Evolutionary conservation across 2,797 vertebrate species (phyloP).

Genomic region (Gouania willdenowi): DNA sequence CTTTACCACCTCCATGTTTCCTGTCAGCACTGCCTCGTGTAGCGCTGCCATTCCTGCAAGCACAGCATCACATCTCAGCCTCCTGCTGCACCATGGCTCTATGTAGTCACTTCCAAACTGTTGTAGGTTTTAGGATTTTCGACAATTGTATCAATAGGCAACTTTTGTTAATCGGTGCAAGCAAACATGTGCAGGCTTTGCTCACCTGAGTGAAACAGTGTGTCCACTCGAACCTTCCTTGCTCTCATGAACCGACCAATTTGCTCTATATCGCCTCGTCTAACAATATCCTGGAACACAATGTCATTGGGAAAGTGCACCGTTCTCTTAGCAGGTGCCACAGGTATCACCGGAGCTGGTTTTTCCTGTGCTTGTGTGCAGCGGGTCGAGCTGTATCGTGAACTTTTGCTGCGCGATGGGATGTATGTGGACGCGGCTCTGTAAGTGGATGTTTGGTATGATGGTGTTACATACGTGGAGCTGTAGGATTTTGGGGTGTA

Average conservation of each 20-base stretch:
- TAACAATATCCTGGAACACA: conserved; percentile 90
- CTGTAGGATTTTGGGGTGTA: conserved; percentile 58
- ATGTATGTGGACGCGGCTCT: conserved; percentile 46
- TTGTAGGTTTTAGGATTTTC: no score
- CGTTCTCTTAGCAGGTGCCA: conserved; percentile 63
- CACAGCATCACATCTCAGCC: conserved; percentile 2
- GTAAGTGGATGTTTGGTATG: conserved; percentile 45
- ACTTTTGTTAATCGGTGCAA: no score
- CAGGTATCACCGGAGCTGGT: conserved; percentile 43
- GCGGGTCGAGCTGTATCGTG: conserved; percentile 43
- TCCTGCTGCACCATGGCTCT: neutral
- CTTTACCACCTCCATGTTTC: conserved; percentile 92
- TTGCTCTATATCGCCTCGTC: conserved; percentile 89
- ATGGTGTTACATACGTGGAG: conserved; percentile 42
- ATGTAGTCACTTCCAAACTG: neutral
- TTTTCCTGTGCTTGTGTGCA: conserved; percentile 30
- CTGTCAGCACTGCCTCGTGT: conserved; percentile 90
- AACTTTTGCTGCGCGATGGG: conserved; percentile 59
- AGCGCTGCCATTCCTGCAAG: conserved; percentile 89
- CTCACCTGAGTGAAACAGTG: conserved; percentile 89
- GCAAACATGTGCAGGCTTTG: neutral
- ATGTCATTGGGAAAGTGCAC: conserved; percentile 92
- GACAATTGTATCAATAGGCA: no score
- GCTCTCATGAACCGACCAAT: conserved; percentile 92
- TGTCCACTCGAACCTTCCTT: conserved; percentile 88